Base-by-base conservation (phyloP, 2,888 invertebrate species). In the Baronia brevicornis region DNA sequence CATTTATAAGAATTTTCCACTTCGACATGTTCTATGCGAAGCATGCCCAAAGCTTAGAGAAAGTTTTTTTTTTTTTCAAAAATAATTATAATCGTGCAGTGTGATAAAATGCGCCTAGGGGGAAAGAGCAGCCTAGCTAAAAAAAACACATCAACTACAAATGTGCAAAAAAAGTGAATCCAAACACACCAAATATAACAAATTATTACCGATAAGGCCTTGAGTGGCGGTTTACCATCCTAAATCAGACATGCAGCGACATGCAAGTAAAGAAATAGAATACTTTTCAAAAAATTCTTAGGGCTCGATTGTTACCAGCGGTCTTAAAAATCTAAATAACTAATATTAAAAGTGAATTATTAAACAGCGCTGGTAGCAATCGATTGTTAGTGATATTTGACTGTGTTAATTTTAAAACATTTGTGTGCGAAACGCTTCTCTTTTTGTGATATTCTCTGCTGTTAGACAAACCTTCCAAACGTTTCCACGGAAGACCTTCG, bases 401-500 rank as follows among this genome's bases (percentile, higher is more conserved):
- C 51, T 60, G 64, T 74, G 70, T 60, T 39, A 58, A 53, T 36
- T 57, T 62, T 57, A 51, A 39, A 54, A 55, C 41, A 61, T 57
- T 60, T 63, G 59, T 61, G 77, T 77, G 77, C 71, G 62, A 48
- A 74, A 74, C 68, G 66, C 71, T 73, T 64, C 58, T 69, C 62
- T 60, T 65, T 49, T 60, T 65, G 69, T 74, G 71, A 66, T 62
- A 74, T 66, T 69, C 73, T 75, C 70, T 66, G 58, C 54, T 55
- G 47, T 66, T 60, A 60, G 73, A 88, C 88, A 86, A 87, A 88
- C 88, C 89, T 88, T 88, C 87, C 87, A 87, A 67, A 82, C 80
- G 72, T 86, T 79, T 86, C 88, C 88, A 57, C 87, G 88, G 80
- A 85, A 88, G 88, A 88, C 88, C 88, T 88, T 80, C 66, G 72